Percentiles rank a stretch among this genome's conserved stretches.
Conservation (phyloP, 2,888 invertebrate genomes). For the Plutella xylostella region DNA sequence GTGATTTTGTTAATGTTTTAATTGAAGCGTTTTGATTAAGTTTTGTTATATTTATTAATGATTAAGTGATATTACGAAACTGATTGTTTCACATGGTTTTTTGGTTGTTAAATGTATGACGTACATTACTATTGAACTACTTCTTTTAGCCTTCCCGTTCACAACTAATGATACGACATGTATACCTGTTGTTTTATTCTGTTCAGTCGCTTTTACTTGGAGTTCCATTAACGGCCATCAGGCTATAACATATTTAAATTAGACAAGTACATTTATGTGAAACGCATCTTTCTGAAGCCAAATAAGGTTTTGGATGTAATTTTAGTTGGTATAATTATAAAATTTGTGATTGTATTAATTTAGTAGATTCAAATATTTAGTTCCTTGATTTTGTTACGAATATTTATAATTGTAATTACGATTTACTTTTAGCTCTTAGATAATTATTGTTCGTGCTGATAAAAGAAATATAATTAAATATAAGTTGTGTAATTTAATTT, state of each 20-base stretch:
- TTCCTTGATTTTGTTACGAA: conserved; percentile 64
- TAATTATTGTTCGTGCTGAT: conserved; percentile 55
- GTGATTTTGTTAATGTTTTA: conserved; percentile 70
- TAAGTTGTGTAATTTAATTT: conserved; percentile 66
- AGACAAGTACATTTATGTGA: not conserved
- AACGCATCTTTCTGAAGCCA: conserved; percentile 49
- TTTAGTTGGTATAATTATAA: conserved; percentile 8
- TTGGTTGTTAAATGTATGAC: not conserved
- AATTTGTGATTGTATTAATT: conserved; percentile 51
- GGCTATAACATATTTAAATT: no score
- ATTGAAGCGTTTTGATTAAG: conserved; percentile 63
- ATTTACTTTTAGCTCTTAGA: conserved; percentile 41
- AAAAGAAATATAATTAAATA: conserved; percentile 53
- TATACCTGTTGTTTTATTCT: not conserved
- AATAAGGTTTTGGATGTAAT: conserved; percentile 55
- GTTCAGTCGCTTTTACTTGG: not conserved
- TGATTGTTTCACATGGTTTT: not conserved
- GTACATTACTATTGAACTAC: not conserved
- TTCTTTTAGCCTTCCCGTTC: no score
- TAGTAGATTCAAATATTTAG: conserved; percentile 61
- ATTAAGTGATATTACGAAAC: conserved; percentile 11
- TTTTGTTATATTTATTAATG: conserved; percentile 66
- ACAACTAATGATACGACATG: not conserved
- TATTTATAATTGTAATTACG: conserved; percentile 60
- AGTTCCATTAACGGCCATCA: no score